A percentile compares a stretch with the other conserved stretches of the same genome.
Conservation (phyloP, 2,113 vertebrate genomes). For the Paramormyrops kingsleyae region DNA sequence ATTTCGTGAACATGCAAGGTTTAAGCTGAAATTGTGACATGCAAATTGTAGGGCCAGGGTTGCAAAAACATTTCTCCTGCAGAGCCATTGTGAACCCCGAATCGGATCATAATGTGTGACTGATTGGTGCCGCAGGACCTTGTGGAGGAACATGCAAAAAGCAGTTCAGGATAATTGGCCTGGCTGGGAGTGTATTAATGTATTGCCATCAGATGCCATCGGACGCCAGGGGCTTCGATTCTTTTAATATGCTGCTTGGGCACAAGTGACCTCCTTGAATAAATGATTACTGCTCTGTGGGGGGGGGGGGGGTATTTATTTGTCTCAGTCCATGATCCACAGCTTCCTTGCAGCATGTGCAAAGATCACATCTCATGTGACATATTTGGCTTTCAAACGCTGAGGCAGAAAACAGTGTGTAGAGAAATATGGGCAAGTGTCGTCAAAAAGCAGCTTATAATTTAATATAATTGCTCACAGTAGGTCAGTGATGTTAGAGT, state of each 20-base stretch:
- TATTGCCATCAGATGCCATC: constrained; percentile 10
- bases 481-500: neutral
- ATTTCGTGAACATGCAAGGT: neutral
- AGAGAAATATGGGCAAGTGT: neutral
- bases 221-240: constrained; percentile 8
- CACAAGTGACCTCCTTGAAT: constrained; percentile 17
- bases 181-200: neutral
- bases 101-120: constrained; percentile 9
- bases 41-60: neutral
- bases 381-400: neutral
- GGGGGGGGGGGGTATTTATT: neutral
- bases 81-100: neutral
- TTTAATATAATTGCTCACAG: neutral
- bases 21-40: neutral
- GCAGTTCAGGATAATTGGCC: constrained; percentile 1
- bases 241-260: constrained; percentile 10
- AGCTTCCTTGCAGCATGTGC: neutral
- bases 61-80: constrained; percentile 6
- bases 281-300: constrained; percentile 8
- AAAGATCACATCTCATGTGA: neutral
- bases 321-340: neutral
- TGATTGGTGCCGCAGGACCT: neutral
- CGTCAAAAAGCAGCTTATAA: neutral
- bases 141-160: neutral
- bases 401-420: neutral